Evolutionary conservation across 2,113 vertebrate genomes (phyloP).

Genomic region (Eptesicus fuscus): DNA sequence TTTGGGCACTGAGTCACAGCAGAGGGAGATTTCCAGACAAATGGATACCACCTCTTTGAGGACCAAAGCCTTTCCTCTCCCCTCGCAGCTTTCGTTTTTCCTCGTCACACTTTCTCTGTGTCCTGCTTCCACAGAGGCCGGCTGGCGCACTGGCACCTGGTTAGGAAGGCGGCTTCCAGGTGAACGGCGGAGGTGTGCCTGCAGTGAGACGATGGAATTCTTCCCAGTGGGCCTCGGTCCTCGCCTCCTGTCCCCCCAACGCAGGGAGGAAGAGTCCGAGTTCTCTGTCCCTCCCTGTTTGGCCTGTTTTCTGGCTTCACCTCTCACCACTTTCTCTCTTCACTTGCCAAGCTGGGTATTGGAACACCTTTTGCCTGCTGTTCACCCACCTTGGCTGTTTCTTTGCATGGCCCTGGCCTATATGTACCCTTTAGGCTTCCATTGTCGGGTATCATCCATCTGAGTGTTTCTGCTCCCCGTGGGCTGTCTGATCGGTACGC

Average conservation of each 20-base stretch:
- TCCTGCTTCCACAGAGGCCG: not conserved
- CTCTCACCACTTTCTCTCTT: not conserved
- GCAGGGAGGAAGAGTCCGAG: not conserved
- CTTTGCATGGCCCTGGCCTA: not conserved
- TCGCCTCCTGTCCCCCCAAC: not conserved
- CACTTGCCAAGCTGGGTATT: not conserved
- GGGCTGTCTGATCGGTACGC: not conserved
- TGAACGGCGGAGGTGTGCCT: not conserved
- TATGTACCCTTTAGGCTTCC: not conserved
- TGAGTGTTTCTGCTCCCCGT: not conserved
- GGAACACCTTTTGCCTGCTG: not conserved
- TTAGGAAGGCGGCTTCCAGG: not conserved
- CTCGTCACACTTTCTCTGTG: not conserved
- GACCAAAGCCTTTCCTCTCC: not conserved
- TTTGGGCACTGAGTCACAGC: not conserved
- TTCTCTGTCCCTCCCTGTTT: not conserved
- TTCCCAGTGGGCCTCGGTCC: not conserved
- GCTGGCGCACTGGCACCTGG: not conserved
- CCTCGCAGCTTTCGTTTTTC: not conserved
- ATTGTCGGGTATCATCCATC: accelerated
- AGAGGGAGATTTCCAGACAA: not conserved
- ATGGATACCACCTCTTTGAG: not conserved
- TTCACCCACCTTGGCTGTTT: not conserved
- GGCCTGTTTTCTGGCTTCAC: not conserved
- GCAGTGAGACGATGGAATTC: not conserved